Conservation (phyloP, 1,140 invertebrate genomes). For the Meloidogyne exigua region DNA sequence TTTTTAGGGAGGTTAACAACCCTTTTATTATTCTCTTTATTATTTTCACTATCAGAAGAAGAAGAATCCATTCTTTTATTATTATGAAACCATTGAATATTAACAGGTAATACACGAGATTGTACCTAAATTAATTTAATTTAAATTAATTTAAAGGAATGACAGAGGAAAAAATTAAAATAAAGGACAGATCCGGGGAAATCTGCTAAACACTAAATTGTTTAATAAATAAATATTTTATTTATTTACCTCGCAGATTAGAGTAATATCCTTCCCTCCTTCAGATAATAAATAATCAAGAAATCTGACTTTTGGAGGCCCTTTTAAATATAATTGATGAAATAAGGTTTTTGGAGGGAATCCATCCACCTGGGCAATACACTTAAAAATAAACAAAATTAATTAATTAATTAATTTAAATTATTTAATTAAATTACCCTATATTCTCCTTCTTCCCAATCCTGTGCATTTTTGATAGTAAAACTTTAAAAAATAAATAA, state of each 20-base stretch:
- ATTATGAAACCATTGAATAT: slow-evolving; percentile 29
- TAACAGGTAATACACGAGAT: slow-evolving; percentile 17
- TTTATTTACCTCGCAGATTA: slow-evolving; percentile 22
- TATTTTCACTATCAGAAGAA: too few relatives aligned
- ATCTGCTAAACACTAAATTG: too few relatives aligned
- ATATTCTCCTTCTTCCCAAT: slow-evolving; percentile 57
- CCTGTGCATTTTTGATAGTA: slow-evolving; percentile 49
- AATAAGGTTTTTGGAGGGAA: slow-evolving; percentile 42
- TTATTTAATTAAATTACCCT: slow-evolving; percentile 27
- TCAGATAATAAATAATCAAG: slow-evolving; percentile 10
- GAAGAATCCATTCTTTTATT: slow-evolving; percentile 19
- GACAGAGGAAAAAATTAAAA: too few relatives aligned
- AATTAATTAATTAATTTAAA: neutral
- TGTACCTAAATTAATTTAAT: slow-evolving; percentile 2
- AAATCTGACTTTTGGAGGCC: slow-evolving; percentile 24
- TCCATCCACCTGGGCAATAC: slow-evolving; percentile 37
- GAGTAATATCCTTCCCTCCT: neutral
- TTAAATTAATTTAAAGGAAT: too few relatives aligned
- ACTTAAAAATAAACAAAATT: slow-evolving; percentile 16
- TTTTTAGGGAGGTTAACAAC: neutral
- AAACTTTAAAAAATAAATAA: slow-evolving; percentile 39
- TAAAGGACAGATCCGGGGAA: too few relatives aligned
- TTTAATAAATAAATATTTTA: neutral
- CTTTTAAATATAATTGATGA: slow-evolving; percentile 53
- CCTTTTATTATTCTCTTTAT: neutral